Conservation (phyloP, 92 coral and sea anemone species). For the Epizoanthus rinbou region DNA sequence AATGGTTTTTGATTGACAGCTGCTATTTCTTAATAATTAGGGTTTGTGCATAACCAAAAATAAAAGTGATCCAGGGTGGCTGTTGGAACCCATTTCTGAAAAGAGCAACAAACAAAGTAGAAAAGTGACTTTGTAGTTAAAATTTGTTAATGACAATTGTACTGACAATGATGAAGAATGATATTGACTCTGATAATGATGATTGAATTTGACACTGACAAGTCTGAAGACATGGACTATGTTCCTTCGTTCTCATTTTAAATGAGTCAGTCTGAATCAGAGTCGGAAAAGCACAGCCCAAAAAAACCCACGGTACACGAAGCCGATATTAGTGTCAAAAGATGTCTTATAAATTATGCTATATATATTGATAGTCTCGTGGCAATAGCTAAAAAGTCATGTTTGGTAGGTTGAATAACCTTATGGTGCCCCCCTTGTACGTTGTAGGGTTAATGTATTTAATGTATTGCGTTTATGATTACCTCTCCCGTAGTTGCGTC, state of each 20-base stretch:
- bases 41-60: constrained; percentile 5
- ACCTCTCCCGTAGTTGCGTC: background rate
- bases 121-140: constrained; percentile 3
- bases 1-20: constrained; percentile 15
- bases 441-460: background rate
- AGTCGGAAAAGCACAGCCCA: constrained; percentile 8
- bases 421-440: background rate
- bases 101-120: constrained; percentile 3
- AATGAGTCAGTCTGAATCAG: constrained; percentile 6
- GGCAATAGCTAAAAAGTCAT: background rate
- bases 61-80: constrained; percentile 11
- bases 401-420: background rate
- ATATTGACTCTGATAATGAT: constrained; percentile 10
- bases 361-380: background rate
- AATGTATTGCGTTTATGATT: background rate
- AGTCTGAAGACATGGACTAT: constrained; percentile 3
- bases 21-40: background rate
- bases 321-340: constrained; percentile 6
- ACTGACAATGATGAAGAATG: constrained; percentile 5
- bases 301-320: constrained; percentile 6
- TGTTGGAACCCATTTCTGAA: constrained; percentile 5
- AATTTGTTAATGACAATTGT: background rate
- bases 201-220: constrained; percentile 12
- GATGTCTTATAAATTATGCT: background rate
- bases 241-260: constrained; percentile 3